Conservation (phyloP, 2,888 invertebrate genomes). For the Harmothoe impar region DNA sequence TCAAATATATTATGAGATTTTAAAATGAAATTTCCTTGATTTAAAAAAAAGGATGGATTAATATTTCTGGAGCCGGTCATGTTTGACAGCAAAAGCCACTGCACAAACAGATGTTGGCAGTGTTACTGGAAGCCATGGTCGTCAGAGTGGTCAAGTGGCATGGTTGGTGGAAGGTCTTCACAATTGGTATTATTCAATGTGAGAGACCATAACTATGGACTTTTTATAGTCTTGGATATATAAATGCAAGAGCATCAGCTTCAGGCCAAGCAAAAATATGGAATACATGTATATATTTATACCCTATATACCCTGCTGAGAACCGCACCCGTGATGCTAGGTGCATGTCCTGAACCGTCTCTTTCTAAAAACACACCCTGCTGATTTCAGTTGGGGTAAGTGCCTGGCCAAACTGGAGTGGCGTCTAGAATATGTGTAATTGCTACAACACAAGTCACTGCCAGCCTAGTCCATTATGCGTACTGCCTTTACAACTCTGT, state of each 20-base stretch:
- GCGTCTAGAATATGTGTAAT: too few relatives aligned
- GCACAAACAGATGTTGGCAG: background rate
- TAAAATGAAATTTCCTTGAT: background rate
- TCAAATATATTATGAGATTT: too few relatives aligned
- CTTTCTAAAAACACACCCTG: too few relatives aligned
- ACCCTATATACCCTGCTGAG: background rate
- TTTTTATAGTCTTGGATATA: background rate
- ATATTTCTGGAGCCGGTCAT: constrained; percentile 1
- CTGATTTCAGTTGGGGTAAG: too few relatives aligned
- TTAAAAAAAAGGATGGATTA: background rate
- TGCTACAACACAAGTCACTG: too few relatives aligned
- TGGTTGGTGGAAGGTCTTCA: background rate
- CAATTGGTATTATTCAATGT: background rate
- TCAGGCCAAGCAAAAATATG: background rate
- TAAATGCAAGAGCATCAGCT: background rate
- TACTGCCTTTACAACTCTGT: too few relatives aligned
- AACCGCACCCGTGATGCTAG: background rate
- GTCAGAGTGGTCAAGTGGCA: background rate
- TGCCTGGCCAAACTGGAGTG: too few relatives aligned
- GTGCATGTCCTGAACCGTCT: too few relatives aligned
- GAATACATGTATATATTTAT: background rate
- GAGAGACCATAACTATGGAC: background rate
- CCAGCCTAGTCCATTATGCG: too few relatives aligned
- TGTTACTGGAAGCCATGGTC: background rate
- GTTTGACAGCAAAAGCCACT: background rate